A percentile compares a stretch with the other conserved stretches of the same genome.
Conservation (phyloP, 2,888 invertebrate species). For the Heteropelma amictum region DNA sequence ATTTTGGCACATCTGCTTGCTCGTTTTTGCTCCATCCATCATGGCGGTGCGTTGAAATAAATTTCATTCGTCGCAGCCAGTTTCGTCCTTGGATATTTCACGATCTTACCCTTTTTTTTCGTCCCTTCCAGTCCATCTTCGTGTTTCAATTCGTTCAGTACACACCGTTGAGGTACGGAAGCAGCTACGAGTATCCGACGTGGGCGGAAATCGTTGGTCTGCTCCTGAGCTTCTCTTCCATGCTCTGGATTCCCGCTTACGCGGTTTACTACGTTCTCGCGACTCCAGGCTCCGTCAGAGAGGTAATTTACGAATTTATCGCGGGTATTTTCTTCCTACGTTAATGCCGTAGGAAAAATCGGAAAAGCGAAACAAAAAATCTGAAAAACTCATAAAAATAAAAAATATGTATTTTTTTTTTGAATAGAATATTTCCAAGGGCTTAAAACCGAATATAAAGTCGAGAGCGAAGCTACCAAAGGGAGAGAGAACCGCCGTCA, state of each 20-base stretch:
- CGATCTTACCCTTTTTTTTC: no score
- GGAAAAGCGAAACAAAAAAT: neutral
- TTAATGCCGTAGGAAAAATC: no score
- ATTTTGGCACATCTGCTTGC: slow-evolving; percentile 82
- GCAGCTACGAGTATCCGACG: slow-evolving; percentile 80
- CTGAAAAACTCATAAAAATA: neutral
- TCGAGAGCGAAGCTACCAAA: slow-evolving; percentile 76
- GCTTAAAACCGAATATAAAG: slow-evolving; percentile 79
- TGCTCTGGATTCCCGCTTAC: slow-evolving; percentile 84
- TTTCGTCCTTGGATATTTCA: no score
- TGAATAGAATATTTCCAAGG: slow-evolving; percentile 79
- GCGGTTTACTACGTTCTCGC: slow-evolving; percentile 81
- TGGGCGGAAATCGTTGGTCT: slow-evolving; percentile 83
- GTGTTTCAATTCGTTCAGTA: slow-evolving; percentile 82
- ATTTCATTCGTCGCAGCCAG: neutral
- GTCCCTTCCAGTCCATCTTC: slow-evolving; percentile 82
- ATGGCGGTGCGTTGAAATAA: slow-evolving; percentile 79
- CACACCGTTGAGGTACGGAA: slow-evolving; percentile 81
- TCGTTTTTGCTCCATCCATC: slow-evolving; percentile 81
- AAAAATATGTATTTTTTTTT: neutral
- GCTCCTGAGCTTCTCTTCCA: slow-evolving; percentile 82
- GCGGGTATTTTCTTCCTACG: no score
- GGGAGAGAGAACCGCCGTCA: slow-evolving; percentile 77
- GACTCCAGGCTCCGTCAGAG: slow-evolving; percentile 79
- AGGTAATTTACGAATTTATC: no score